Conservation (phyloP, 1,140 invertebrate genomes). For the Ostrea edulis region DNA sequence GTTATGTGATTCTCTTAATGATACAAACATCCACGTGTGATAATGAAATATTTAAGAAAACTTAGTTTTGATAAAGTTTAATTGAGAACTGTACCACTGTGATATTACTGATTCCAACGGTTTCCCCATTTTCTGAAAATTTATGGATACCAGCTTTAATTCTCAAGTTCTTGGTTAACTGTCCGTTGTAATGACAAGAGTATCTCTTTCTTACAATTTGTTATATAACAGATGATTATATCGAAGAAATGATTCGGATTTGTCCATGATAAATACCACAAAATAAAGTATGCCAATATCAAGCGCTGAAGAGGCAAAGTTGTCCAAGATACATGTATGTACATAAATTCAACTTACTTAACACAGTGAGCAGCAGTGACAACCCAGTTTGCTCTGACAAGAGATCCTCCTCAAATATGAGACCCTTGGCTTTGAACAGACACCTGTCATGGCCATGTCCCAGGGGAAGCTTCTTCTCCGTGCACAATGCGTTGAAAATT, state of each 20-base stretch:
- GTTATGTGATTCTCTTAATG: no score
- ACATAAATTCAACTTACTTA: slow-evolving; percentile 30
- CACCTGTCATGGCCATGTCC: slow-evolving; percentile 58
- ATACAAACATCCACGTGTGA: no score
- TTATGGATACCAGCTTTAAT: background rate
- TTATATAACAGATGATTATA: no score
- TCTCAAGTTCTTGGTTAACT: background rate
- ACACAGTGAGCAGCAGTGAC: slow-evolving; percentile 60
- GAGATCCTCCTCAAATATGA: slow-evolving; percentile 57
- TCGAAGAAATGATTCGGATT: no score
- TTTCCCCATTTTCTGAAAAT: background rate
- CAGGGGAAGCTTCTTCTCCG: slow-evolving; percentile 39
- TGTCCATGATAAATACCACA: no score
- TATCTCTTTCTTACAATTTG: background rate
- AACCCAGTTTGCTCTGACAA: slow-evolving; percentile 51
- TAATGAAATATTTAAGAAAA: no score
- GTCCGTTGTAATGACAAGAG: background rate
- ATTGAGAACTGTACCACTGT: background rate
- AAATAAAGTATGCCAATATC: no score
- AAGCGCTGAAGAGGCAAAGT: no score
- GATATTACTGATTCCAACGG: background rate
- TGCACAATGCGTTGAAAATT: slow-evolving; percentile 48
- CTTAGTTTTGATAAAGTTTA: no score
- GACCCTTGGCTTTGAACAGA: slow-evolving; percentile 50
- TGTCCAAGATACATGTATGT: no score